A percentile compares a stretch with the other conserved stretches of the same genome.
Evolutionary conservation across 1,140 invertebrate species (phyloP).

Genomic region (Scaptodrosophila lebanonensis): DNA sequence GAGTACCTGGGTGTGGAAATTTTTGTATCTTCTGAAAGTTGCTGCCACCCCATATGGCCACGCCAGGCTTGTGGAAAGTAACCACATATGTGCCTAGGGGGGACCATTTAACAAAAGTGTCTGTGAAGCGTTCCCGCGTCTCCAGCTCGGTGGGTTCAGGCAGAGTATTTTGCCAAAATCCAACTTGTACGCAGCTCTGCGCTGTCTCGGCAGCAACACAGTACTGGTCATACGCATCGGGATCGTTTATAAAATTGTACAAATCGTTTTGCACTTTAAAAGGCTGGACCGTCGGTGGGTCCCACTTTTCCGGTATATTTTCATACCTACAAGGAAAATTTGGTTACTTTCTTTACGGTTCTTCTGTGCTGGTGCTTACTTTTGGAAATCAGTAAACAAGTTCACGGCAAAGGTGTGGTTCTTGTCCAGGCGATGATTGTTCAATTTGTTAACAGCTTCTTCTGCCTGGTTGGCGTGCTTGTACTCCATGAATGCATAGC

Average conservation of each 20-base stretch:
- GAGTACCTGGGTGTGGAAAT: conserved; percentile 93
- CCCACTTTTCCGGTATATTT: conserved; percentile 95
- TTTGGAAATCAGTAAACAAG: conserved; percentile 97
- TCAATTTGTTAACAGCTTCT: conserved; percentile 90
- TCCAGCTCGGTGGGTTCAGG: conserved; percentile 91
- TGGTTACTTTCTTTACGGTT: no score
- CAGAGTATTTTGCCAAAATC: conserved; percentile 93
- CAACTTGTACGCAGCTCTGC: conserved; percentile 83
- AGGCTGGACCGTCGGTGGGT: conserved; percentile 89
- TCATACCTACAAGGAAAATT: conserved; percentile 85
- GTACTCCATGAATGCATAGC: conserved; percentile 97
- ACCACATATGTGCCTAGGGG: conserved; percentile 96
- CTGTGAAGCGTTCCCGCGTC: conserved; percentile 83
- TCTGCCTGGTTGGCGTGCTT: conserved; percentile 87
- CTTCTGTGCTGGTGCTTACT: conserved; percentile 84
- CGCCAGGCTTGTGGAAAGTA: conserved; percentile 96
- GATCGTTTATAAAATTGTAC: conserved; percentile 93
- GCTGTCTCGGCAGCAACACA: conserved; percentile 90
- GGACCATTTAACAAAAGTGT: conserved; percentile 97
- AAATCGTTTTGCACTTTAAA: conserved; percentile 94
- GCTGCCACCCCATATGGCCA: conserved; percentile 97
- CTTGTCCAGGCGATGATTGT: conserved; percentile 98
- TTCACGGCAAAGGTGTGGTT: conserved; percentile 97
- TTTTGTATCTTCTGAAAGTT: conserved; percentile 94
- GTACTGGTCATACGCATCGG: conserved; percentile 97